Evolutionary conservation across 1,140 invertebrate genomes (phyloP).

Genomic region (Gerris buenoi): DNA sequence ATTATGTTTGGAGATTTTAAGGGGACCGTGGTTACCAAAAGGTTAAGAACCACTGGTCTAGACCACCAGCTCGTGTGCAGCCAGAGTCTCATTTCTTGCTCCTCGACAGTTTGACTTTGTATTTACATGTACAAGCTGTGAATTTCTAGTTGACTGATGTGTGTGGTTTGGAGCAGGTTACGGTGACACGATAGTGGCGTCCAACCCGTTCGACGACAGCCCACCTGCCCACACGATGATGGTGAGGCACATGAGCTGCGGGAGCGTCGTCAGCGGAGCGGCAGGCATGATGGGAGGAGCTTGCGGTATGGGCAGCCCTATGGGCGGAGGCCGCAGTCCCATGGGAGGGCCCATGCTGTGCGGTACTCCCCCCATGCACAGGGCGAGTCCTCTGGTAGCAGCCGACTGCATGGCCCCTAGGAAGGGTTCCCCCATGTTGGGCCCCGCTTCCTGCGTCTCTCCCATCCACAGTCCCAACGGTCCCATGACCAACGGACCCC

Average conservation of each 20-base stretch:
- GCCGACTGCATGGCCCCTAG: constrained; percentile 18
- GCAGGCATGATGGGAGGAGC: constrained; percentile 36
- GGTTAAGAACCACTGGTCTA: too few relatives aligned
- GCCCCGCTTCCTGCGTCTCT: constrained; percentile 19
- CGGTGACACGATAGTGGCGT: constrained; percentile 84
- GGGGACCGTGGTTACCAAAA: too few relatives aligned
- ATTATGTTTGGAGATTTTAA: too few relatives aligned
- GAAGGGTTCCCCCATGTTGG: constrained; percentile 22
- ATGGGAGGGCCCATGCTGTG: constrained; percentile 21
- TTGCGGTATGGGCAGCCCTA: constrained; percentile 33
- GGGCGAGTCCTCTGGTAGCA: constrained; percentile 22
- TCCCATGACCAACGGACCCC: constrained; percentile 24
- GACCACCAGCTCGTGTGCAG: not conserved
- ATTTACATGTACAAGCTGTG: too few relatives aligned
- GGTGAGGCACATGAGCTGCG: constrained; percentile 46
- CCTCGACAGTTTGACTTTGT: too few relatives aligned
- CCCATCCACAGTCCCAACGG: constrained; percentile 26
- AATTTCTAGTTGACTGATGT: not conserved
- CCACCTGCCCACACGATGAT: constrained; percentile 39
- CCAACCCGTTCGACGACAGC: constrained; percentile 89
- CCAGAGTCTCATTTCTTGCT: constrained; percentile 2
- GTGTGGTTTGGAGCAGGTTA: constrained; percentile 38
- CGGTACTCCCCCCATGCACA: constrained; percentile 25
- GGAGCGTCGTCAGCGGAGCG: constrained; percentile 33
- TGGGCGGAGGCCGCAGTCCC: constrained; percentile 24